phyloP scores from a whole-genome alignment of 2,797 vertebrate species.

The Pseudopleuronectes americanus region DNA sequence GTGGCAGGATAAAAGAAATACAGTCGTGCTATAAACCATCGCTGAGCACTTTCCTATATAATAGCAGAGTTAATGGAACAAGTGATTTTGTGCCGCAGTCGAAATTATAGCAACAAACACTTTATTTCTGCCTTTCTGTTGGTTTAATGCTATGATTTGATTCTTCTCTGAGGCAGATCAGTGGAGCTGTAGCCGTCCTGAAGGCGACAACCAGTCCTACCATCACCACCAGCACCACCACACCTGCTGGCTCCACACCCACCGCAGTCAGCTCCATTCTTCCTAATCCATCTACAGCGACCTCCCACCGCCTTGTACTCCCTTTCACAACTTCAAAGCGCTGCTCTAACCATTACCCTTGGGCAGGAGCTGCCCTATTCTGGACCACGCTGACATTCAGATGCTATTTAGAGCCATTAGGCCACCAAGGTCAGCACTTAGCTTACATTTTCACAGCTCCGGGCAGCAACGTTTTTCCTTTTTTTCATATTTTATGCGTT shows the following conservation, averaged over 20 bases:
- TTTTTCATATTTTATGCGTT: constrained; percentile 24
- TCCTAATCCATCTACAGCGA: constrained; percentile 47
- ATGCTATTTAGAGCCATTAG: constrained; percentile 77
- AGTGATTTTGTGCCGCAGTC: constrained; percentile 17
- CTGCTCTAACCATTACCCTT: constrained; percentile 58
- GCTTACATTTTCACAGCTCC: constrained; percentile 74
- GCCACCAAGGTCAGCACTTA: constrained; percentile 77
- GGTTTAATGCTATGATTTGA: constrained; percentile 1
- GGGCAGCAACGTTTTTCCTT: constrained; percentile 47
- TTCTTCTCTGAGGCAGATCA: not conserved
- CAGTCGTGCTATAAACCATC: constrained; percentile 3
- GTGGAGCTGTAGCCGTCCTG: constrained; percentile 18
- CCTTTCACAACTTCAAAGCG: constrained; percentile 64
- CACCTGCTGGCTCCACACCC: constrained; percentile 17
- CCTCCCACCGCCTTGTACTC: constrained; percentile 27
- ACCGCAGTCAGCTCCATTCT: constrained; percentile 40
- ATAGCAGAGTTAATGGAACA: constrained; percentile 10
- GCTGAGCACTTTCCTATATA: constrained; percentile 8
- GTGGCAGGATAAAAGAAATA: constrained; percentile 14
- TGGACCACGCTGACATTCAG: constrained; percentile 70
- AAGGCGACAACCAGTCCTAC: not conserved
- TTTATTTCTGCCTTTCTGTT: constrained; percentile 4
- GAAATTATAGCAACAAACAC: constrained; percentile 25
- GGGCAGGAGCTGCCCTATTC: constrained; percentile 67
- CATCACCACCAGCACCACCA: not conserved